A percentile compares a stretch with the other conserved stretches of the same genome.
Evolutionary conservation across 2,888 invertebrate genomes (phyloP).

Genomic region (Apodemia zela): DNA sequence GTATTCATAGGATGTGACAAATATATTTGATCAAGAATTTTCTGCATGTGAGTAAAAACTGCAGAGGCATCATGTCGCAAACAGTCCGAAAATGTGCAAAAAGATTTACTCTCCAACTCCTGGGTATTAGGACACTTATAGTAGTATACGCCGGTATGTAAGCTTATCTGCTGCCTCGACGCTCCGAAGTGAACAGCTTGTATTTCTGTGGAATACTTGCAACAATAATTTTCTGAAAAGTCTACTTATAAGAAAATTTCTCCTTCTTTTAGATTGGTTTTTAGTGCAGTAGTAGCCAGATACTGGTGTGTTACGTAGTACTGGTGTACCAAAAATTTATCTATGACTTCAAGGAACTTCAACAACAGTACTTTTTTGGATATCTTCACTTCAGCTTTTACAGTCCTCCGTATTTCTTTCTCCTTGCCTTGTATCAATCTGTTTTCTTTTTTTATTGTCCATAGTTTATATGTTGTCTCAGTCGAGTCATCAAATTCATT

Average conservation of each 20-base stretch:
- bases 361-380: constrained; percentile 2
- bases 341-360: constrained; percentile 12
- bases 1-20: constrained; percentile 7
- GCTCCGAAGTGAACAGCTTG: constrained; percentile 10
- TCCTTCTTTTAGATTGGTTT: neutral
- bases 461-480: too few species aligned
- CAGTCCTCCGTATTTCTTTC: too few species aligned
- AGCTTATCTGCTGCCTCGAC: constrained; percentile 13
- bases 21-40: constrained; percentile 12
- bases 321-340: constrained; percentile 14
- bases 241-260: constrained; percentile 7
- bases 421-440: too few species aligned
- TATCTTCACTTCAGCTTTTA: constrained; percentile 6
- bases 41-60: constrained; percentile 14
- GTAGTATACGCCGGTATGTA: constrained; percentile 16
- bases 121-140: constrained; percentile 15
- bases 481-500: too few species aligned
- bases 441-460: too few species aligned
- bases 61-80: constrained; percentile 14
- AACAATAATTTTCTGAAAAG: constrained; percentile 13
- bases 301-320: constrained; percentile 7
- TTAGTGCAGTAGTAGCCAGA: neutral
- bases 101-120: constrained; percentile 4
- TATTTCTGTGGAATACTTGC: constrained; percentile 13
- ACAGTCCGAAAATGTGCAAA: constrained; percentile 15